phyloP scores from a whole-genome alignment of 2,797 vertebrate species.

The Chaetophractus vellerosus region DNA sequence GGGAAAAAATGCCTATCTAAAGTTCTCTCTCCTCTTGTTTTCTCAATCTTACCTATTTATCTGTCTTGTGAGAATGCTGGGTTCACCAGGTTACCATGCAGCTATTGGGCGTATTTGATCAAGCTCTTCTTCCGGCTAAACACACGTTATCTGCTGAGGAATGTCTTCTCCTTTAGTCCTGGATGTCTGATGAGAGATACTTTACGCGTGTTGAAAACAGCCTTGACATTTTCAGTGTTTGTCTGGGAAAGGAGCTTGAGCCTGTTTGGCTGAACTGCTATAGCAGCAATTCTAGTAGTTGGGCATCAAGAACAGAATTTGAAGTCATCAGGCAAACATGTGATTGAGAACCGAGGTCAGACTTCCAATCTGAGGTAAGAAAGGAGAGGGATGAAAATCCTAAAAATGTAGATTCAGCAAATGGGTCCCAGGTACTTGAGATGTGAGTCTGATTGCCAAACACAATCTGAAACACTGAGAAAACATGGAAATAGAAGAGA shows the following conservation, averaged over 20 bases:
- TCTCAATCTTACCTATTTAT: background rate
- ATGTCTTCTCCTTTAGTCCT: background rate
- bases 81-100: background rate
- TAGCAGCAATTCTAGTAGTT: background rate
- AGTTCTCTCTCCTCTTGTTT: background rate
- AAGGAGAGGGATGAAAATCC: background rate
- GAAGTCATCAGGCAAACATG: background rate
- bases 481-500: background rate
- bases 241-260: background rate
- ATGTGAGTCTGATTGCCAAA: background rate
- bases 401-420: constrained; percentile 32
- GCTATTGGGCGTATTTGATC: background rate
- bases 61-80: background rate
- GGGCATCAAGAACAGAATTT: background rate
- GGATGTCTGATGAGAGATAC: background rate
- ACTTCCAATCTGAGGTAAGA: background rate
- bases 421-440: background rate
- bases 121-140: background rate
- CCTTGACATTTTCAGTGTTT: background rate
- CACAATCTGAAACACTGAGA: background rate
- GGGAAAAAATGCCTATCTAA: background rate
- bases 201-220: background rate
- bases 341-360: background rate
- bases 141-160: background rate
- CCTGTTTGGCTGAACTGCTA: background rate